phyloP scores from a whole-genome alignment of 2,797 vertebrate species.

The Salmo trutta region DNA sequence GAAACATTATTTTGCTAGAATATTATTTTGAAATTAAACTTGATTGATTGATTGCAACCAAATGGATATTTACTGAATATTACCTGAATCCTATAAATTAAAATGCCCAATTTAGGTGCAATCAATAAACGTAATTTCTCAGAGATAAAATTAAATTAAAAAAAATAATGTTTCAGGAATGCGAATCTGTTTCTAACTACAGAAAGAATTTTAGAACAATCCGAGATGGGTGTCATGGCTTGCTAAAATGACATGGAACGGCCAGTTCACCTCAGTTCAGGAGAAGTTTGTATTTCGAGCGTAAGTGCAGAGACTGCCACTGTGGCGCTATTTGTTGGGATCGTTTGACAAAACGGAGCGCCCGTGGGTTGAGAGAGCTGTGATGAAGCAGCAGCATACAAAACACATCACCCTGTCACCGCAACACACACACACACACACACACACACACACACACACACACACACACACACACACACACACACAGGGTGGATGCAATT shows the following conservation, averaged over 20 bases:
- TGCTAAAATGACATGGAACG: not conserved
- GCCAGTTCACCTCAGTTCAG: conserved; percentile 35
- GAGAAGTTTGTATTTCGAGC: conserved; percentile 48
- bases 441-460: not conserved
- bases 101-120: no score
- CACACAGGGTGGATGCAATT: not conserved
- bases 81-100: no score
- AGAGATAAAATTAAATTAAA: no score
- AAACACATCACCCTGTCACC: conserved; percentile 36
- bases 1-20: no score
- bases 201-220: no score
- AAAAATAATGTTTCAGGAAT: no score
- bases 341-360: conserved; percentile 56
- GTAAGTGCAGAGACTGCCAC: conserved; percentile 64
- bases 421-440: not conserved
- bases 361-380: conserved; percentile 39
- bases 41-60: no score
- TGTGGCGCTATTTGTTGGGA: conserved; percentile 56
- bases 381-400: conserved; percentile 35
- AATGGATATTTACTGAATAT: no score
- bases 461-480: not conserved
- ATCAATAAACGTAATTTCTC: no score
- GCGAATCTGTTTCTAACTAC: no score
- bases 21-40: no score
- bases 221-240: no score